Percentiles rank a stretch among this genome's conserved stretches.
Evolutionary conservation across 2,113 vertebrate genomes (phyloP).

Genomic region (Silurus asotus): DNA sequence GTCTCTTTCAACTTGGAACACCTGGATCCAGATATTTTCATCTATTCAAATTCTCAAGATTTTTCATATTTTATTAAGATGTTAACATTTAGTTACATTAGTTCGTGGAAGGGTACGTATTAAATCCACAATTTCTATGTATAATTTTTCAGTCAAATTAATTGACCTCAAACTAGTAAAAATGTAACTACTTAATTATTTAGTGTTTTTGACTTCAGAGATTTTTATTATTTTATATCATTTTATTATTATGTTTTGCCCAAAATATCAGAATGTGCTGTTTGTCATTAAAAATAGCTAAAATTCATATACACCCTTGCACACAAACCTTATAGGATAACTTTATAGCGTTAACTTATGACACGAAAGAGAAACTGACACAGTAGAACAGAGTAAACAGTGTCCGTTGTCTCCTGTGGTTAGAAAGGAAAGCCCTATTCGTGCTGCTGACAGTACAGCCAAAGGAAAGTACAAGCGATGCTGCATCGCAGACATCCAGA

Average conservation of each 20-base stretch:
- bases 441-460: conserved; percentile 5
- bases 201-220: neutral
- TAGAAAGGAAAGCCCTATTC: neutral
- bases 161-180: neutral
- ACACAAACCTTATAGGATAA: neutral
- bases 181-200: neutral
- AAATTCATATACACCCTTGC: neutral
- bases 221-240: no score
- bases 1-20: neutral
- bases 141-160: neutral
- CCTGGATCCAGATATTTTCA: neutral
- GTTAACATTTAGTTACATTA: no score
- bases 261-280: neutral
- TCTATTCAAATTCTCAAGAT: no score
- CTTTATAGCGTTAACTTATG: neutral
- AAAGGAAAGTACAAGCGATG: conserved; percentile 1
- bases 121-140: neutral
- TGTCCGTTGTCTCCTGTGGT: neutral
- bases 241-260: neutral
- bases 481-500: neutral
- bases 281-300: neutral
- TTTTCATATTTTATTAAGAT: neutral
- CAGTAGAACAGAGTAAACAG: neutral
- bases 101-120: no score
- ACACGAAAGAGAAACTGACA: neutral